Evolutionary conservation across 2,797 vertebrate genomes (phyloP).

Genomic region (Gila robusta): DNA sequence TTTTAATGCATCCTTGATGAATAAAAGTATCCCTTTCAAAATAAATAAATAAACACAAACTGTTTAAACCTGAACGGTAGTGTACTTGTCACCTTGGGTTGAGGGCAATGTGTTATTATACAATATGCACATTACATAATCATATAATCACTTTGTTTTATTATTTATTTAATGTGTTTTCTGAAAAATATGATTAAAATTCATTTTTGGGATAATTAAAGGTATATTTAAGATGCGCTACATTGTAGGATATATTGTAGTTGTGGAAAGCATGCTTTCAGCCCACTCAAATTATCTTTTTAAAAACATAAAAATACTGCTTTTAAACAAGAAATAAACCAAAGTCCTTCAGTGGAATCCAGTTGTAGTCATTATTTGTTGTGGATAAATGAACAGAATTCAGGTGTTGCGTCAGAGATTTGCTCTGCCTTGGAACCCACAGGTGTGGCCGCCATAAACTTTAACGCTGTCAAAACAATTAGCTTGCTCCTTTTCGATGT

Average conservation of each 20-base stretch:
- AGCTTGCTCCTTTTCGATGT: neutral
- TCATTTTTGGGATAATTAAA: neutral
- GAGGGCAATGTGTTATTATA: neutral
- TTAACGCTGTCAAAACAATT: conserved; percentile 7
- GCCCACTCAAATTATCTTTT: neutral
- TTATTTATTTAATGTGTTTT: neutral
- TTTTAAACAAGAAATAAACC: neutral
- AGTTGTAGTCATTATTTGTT: neutral
- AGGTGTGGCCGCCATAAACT: neutral
- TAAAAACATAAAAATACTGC: neutral
- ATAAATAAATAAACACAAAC: neutral
- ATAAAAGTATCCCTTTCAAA: neutral
- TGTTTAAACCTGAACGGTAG: neutral
- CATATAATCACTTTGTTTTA: neutral
- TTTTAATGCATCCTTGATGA: neutral
- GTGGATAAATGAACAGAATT: neutral
- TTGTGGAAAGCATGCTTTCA: neutral
- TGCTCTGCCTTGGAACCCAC: neutral
- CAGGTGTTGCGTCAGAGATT: neutral
- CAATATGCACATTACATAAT: neutral
- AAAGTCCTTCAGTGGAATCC: neutral
- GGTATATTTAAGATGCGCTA: neutral
- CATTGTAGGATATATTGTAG: too few species aligned
- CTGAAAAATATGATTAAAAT: neutral
- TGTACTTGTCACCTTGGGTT: neutral